Base-by-base conservation (phyloP, 2,888 invertebrate genomes). In the Carpatolechia fugitivella region DNA sequence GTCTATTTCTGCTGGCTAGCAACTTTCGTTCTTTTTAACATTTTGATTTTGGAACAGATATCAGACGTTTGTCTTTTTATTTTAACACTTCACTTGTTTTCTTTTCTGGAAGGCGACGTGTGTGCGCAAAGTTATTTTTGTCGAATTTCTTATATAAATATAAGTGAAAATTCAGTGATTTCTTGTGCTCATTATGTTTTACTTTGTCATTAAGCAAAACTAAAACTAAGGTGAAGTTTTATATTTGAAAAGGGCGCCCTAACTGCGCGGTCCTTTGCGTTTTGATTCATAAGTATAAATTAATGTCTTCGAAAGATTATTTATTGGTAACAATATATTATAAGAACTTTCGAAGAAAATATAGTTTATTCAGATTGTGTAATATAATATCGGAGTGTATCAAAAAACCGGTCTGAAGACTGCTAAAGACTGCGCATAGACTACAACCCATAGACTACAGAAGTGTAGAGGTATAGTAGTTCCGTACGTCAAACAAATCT, bases 311-410 rank as follows among this genome's bases (percentile, higher is more conserved):
- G 69, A 78, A 76, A 70, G 60, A 72, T 65, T 73, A 78, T 67
- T 68, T 74, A 64, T 68, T 74, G 59, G 62, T 71, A 65, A 74
- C 75, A 69, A 74, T 74, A 70, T 78, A 81, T 63, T 82, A 78
- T 69, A 82, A 77, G 70, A 82, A 80, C 62, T 82, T 80, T 76
- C 74, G 83, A 70, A 80, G 76, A 81, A 83, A 81, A 80, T 69
- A 70, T 66, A 70, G 63, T 73, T 66, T 75, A 46, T 63, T 69
- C 60, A 63, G 66, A 65, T 67, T 74, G 58, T 71, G 68, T 63
- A 69, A 72, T 59, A 69, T 69, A 68, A 64, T 73, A 72, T 68
- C 70, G 53, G 70, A 76, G 62, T 77, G 69, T 67, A 70, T 60
- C 60, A 78, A 72, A 71, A 76, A 80, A 62, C 80, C 81, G 3